phyloP scores from a whole-genome alignment of 2,888 invertebrate species.

The Scaptomyza reducta region DNA sequence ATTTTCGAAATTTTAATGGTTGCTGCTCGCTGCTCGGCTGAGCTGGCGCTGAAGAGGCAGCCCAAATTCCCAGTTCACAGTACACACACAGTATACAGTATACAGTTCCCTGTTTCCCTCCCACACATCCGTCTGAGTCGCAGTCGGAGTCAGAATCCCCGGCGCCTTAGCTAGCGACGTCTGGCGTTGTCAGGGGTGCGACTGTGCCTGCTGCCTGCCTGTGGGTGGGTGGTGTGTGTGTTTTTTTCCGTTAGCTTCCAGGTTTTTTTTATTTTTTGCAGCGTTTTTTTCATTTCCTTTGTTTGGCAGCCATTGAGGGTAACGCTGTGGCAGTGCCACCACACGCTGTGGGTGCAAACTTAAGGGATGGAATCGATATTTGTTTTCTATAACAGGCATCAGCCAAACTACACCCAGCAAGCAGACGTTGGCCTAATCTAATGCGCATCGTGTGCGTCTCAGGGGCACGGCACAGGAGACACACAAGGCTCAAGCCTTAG shows the following conservation, averaged over 20 bases:
- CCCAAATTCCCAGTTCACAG: conserved; percentile 27
- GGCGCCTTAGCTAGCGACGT: conserved; percentile 52
- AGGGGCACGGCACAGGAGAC: conserved; percentile 58
- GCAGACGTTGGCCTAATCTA: conserved; percentile 71
- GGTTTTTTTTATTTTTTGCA: conserved; percentile 32
- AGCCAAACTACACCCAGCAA: conserved; percentile 18
- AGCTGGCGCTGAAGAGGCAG: conserved; percentile 75
- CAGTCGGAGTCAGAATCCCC: conserved; percentile 42
- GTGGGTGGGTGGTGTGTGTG: conserved; percentile 72
- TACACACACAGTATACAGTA: conserved; percentile 1
- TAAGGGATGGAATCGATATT: conserved; percentile 81
- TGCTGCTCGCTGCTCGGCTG: conserved; percentile 82
- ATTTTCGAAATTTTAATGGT: conserved; percentile 83
- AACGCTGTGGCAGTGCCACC: conserved; percentile 44
- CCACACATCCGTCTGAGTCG: conserved; percentile 10
- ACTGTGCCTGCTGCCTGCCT: conserved; percentile 14
- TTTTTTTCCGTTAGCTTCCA: conserved; percentile 41
- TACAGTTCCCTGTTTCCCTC: background rate
- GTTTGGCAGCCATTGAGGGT: conserved; percentile 79
- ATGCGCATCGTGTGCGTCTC: conserved; percentile 70
- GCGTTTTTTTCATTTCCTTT: conserved; percentile 72
- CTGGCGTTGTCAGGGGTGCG: conserved; percentile 63
- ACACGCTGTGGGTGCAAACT: conserved; percentile 66
- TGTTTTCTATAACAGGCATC: conserved; percentile 73
- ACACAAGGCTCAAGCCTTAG: conserved; percentile 15